Evolutionary conservation across 2,888 invertebrate species (phyloP), one percentile per base, ranked within the genome.

Genomic region (Amphipoea oculea): DNA sequence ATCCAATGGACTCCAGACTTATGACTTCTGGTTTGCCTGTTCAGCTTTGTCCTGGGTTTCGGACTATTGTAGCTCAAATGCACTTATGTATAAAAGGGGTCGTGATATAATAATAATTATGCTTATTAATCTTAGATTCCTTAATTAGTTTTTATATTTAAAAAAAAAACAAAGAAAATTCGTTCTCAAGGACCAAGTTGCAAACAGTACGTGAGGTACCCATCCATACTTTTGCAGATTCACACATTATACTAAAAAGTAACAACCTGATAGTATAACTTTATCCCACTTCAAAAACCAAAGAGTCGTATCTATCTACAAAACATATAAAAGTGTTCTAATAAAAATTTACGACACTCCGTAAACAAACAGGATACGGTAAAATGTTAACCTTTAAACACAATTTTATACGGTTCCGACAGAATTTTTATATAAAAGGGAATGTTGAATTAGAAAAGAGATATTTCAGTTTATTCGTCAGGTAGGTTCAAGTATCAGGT

Each of bases 391-490:
- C 83, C 85, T 85, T 81, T 81, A 78, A 82, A 85, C 67, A 72
- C 76, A 79, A 78, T 78, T 86, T 77, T 78, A 86, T 83, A 74
- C 71, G 42, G 51, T 75, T 73, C 69, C 73, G 62, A 66, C 36
- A 73, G 57, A 75, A 68, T 40, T 85, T 85, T 86, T 75, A 79
- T 71, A 82, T 79, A 85, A 85, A 82, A 83, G 67, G 70, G 81
- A 88, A 88, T 89, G 79, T 81, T 83, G 79, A 86, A 88, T 89
- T 84, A 84, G 85, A 82, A 82, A 79, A 80, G 60, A 77, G 40
- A 89, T 82, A 89, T 89, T 89, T 81, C 66, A 81, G 81, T 88
- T 89, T 85, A 89, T 84, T 83, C 82, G 78, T 83, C 86, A 89
- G 88, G 85, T 89, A 79, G 79, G 69, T 75, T 85, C 68, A n/a